Evolutionary conservation across 2,888 invertebrate genomes (phyloP), one percentile per base, ranked within the genome.

Genomic region (Piscicola geometra): DNA sequence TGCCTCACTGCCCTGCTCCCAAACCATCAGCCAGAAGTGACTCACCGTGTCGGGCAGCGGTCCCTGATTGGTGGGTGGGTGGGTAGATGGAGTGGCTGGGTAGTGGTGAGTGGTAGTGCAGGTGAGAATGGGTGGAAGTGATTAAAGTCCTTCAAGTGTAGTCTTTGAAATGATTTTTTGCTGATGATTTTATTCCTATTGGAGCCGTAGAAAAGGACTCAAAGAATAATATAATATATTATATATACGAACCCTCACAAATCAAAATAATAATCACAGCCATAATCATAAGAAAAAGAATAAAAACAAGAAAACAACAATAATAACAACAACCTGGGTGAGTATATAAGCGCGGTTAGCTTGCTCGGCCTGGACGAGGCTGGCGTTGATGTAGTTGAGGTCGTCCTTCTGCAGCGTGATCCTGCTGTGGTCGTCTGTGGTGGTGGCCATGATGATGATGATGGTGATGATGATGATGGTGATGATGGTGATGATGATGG

Each of bases 21-120:
- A 97, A 30, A 95, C 90, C 96, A 97, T 97, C 76, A 93, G 87
- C 97, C 97, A 98, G 86, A 97, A 97, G 85, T 97, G 96, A 76
- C 91, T 90, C 71, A 92, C 90, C 32, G 97, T 97, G 83, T 90
- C 89, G 77, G 90, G 89, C 78, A 97, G 88, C 9, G 97, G 97
- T 75, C 97, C 97, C 88, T 97, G 93, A 52, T 79, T 78, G 64
- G 5, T 9, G 3, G 25, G 60, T 69, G 67, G 28, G 12, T 3
- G 25, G 3, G 71, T 71, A 35, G 25, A 18, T 41, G 41, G 41
- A 9, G 41, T n/a, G n/a, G n/a, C n/a, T n/a, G n/a, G n/a, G n/a
- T n/a, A n/a, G n/a, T n/a, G n/a, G n/a, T n/a, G n/a, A n/a, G n/a
- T n/a, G n/a, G n/a, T n/a, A n/a, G n/a, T n/a, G n/a, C n/a, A n/a